phyloP scores from a whole-genome alignment of 2,888 invertebrate species.

The Andrena minutula region DNA sequence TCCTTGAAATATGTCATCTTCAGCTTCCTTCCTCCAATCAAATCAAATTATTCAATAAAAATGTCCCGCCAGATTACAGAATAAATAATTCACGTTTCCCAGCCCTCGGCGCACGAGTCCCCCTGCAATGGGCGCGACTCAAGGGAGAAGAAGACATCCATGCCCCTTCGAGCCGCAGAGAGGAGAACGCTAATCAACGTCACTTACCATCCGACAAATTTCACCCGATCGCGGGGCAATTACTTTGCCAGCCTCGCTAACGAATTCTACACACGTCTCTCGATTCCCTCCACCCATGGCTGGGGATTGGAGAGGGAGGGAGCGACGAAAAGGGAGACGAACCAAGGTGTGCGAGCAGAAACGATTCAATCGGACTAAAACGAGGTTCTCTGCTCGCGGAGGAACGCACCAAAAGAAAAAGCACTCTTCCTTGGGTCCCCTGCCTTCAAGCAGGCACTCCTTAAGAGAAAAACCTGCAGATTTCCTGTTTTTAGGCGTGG shows the following conservation, averaged over 20 bases:
- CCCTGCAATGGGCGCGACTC: neutral
- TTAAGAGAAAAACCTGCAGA: constrained; percentile 12
- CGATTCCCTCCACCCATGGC: constrained; percentile 14
- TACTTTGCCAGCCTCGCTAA: constrained; percentile 27
- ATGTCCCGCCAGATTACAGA: too few species aligned
- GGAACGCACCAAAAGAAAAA: constrained; percentile 49
- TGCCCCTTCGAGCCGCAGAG: neutral
- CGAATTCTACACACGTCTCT: constrained; percentile 54
- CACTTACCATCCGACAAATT: constrained; percentile 33
- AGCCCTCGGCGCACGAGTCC: neutral
- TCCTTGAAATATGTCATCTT: too few species aligned
- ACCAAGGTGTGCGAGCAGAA: constrained; percentile 36
- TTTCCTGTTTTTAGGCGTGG: neutral
- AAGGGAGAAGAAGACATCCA: neutral
- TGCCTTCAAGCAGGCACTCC: constrained; percentile 2
- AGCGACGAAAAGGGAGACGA: neutral
- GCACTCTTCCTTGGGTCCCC: constrained; percentile 6
- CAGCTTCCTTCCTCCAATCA: too few species aligned
- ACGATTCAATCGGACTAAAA: constrained; percentile 70
- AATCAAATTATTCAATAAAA: too few species aligned
- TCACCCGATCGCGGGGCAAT: constrained; percentile 42
- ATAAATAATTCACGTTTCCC: neutral
- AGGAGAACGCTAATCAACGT: constrained; percentile 24
- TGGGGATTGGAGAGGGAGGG: constrained; percentile 1
- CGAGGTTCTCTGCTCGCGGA: constrained; percentile 60